Percentiles rank a stretch among this genome's conserved stretches.
phyloP scores from a whole-genome alignment of 92 coral and sea anemone species.

The Muricea muricata region DNA sequence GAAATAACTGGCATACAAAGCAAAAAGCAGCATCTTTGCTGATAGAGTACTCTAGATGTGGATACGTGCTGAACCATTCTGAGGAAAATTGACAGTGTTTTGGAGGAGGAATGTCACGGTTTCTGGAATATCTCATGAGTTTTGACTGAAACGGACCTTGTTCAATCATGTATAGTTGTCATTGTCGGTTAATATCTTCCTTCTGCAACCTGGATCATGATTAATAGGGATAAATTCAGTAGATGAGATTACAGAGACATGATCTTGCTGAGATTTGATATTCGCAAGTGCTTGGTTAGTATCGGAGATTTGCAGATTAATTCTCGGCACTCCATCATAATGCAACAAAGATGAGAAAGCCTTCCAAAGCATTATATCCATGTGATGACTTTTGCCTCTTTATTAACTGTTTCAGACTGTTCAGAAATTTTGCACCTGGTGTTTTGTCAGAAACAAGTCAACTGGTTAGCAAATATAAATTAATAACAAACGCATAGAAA shows the following conservation, averaged over 20 bases:
- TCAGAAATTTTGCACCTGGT: no score
- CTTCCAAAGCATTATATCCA: background rate
- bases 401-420: background rate
- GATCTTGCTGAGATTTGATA: background rate
- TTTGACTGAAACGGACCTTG: conserved; percentile 32
- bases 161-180: background rate
- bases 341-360: background rate
- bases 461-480: no score
- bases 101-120: background rate
- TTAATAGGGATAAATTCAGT: background rate
- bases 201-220: conserved; percentile 11
- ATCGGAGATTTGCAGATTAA: background rate
- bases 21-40: conserved; percentile 17
- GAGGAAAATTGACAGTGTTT: conserved; percentile 2
- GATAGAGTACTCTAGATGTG: conserved; percentile 6
- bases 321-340: background rate
- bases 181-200: background rate
- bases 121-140: background rate
- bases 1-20: conserved; percentile 7
- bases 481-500: no score
- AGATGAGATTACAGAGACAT: background rate
- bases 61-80: background rate
- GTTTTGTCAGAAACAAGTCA: no score
- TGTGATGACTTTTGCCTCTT: background rate
- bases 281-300: background rate